These are phyloP conservation scores for Polyploca ridens DNA, from an alignment of 2,888 invertebrate species.

Conservation along the genomic window DNA sequence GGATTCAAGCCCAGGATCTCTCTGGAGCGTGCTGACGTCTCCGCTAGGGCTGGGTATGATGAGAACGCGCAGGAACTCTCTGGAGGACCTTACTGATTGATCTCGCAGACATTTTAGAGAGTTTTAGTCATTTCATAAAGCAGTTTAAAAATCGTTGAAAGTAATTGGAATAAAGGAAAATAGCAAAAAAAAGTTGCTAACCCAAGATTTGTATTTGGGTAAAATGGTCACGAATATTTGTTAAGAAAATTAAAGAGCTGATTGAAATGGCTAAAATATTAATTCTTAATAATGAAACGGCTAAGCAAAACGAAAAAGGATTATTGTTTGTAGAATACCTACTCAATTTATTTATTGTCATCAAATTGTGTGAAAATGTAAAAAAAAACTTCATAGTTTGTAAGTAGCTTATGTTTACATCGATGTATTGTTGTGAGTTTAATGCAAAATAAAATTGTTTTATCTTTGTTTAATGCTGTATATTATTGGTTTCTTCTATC, in stretches of 20 bases:
- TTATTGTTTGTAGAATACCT: constrained; percentile 1
- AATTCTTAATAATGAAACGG: neutral
- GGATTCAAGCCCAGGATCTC: constrained; percentile 85
- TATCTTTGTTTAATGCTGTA: neutral
- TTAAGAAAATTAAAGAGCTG: neutral
- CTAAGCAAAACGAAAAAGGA: neutral
- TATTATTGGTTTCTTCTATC: neutral
- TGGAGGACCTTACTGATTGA: constrained; percentile 6
- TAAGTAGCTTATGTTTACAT: neutral
- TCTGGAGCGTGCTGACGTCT: constrained; percentile 5
- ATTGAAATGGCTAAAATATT: neutral
- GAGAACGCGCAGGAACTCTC: neutral
- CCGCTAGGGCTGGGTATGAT: neutral
- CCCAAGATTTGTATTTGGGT: too few relatives aligned
- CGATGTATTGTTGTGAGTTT: neutral
- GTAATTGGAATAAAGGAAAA: neutral
- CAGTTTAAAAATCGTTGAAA: neutral
- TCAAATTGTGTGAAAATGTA: constrained; percentile 1
- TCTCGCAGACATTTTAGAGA: neutral
- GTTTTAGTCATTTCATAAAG: neutral
- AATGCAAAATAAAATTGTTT: neutral
- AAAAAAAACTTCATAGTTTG: constrained; percentile 1
- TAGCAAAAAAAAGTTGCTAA: too few relatives aligned
- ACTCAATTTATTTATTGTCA: neutral
- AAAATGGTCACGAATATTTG: too few relatives aligned